A percentile compares a stretch with the other conserved stretches of the same genome.
Evolutionary conservation across 2,888 invertebrate species (phyloP).

Genomic region (Lucinisca nassula): DNA sequence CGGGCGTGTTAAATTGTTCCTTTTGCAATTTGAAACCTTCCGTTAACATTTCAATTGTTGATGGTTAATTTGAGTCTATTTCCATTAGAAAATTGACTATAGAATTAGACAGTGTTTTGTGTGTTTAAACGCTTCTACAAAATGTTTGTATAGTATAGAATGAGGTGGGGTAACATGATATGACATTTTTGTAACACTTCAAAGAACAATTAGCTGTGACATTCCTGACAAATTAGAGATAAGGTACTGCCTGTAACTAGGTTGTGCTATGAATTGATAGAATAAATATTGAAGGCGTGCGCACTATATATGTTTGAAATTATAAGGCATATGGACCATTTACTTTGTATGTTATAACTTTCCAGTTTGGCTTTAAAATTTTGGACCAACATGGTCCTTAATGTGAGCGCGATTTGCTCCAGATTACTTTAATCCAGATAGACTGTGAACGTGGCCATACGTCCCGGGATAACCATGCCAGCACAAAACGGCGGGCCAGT

Average conservation of each 20-base stretch:
- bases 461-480: no score
- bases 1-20: not conserved
- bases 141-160: not conserved
- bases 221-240: slow-evolving; percentile 5
- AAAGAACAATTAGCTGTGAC: not conserved
- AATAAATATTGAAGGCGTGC: not conserved
- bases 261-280: not conserved
- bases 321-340: no score
- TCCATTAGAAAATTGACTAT: slow-evolving; percentile 41
- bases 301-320: no score
- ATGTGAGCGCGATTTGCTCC: no score
- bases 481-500: no score
- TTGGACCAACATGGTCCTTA: no score
- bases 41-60: slow-evolving; percentile 21
- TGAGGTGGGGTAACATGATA: not conserved
- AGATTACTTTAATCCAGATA: no score
- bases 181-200: slow-evolving; percentile 7
- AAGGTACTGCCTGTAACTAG: not conserved
- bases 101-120: slow-evolving; percentile 10
- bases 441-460: no score
- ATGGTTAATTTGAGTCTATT: slow-evolving; percentile 53
- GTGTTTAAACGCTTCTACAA: slow-evolving; percentile 7
- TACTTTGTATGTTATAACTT: no score
- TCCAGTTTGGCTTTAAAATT: no score
- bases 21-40: slow-evolving; percentile 7